Evolutionary conservation across 2,797 vertebrate genomes (phyloP).

Genomic region (Gallinago nigripennis): DNA sequence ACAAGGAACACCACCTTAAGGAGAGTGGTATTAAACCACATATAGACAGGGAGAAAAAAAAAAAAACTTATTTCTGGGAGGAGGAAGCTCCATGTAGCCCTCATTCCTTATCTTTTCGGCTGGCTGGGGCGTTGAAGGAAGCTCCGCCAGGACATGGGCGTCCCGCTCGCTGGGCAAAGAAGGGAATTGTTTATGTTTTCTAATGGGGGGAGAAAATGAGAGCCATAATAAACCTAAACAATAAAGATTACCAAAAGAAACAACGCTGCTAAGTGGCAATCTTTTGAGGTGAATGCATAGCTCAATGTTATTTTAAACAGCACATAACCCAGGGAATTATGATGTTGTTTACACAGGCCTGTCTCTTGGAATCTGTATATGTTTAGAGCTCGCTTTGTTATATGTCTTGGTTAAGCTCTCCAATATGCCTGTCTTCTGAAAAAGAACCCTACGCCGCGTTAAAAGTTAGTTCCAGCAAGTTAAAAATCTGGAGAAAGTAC

Average conservation of each 20-base stretch:
- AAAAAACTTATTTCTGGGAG: neutral
- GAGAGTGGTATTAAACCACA: neutral
- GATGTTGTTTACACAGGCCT: slow-evolving; percentile 58
- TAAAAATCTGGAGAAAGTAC: slow-evolving; percentile 59
- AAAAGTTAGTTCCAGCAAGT: slow-evolving; percentile 58
- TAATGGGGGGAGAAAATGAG: neutral
- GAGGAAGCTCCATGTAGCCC: accelerated
- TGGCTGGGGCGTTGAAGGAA: accelerated
- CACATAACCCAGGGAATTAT: slow-evolving; percentile 57
- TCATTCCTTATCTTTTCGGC: neutral
- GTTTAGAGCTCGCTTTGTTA: slow-evolving; percentile 51
- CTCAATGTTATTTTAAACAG: slow-evolving; percentile 62
- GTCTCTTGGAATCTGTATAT: slow-evolving; percentile 57
- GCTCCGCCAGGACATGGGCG: neutral
- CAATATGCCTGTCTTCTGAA: slow-evolving; percentile 61
- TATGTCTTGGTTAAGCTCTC: slow-evolving; percentile 63
- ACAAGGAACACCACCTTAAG: neutral
- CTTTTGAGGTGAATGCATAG: slow-evolving; percentile 55
- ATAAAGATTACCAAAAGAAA: slow-evolving; percentile 61
- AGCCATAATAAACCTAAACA: slow-evolving; percentile 49
- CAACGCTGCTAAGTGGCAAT: slow-evolving; percentile 26
- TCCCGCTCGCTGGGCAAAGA: accelerated
- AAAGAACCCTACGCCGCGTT: slow-evolving; percentile 2
- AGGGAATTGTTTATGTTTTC: slow-evolving; percentile 49
- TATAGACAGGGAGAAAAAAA: neutral